Evolutionary conservation across 1,140 invertebrate genomes (phyloP), one percentile per base, ranked within the genome.

Genomic region (Drosophila mayri): DNA sequence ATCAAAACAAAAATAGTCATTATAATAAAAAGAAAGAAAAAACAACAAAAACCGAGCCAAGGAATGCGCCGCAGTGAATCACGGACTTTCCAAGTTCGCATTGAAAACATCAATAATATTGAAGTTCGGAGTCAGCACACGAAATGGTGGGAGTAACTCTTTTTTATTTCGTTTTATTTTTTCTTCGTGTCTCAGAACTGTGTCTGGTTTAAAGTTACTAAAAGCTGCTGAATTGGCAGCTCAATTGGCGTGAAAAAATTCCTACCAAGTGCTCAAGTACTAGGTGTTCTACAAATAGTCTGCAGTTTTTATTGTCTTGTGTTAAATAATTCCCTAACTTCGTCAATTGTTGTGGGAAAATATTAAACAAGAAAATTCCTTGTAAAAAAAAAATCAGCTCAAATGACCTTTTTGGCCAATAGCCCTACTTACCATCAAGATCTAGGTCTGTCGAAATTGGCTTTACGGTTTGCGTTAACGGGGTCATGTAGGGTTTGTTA

Each of bases 31-130:
- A 18, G 25, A 32, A 49, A 49, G 14, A 32, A 32, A 49, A 49
- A 18, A 32, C 22, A 20, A 30, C 28, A 30, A 30, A 7, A 30
- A 30, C 8, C 4, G 0, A 55, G 60, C 35, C 9, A 54, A 54
- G 68, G 52, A 72, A 72, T 72, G 66, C 50, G 20, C 35, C 20
- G 12, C 41, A 35, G 52, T 72, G 68, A 72, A 49, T 72, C 68
- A 72, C 18, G 10, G 47, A 30, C 47, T 67, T 70, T 67, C 47
- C 46, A 68, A 30, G 20, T 40, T 54, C 9, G 16, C n/a, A 7
- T 52, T 66, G 30, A 54, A 65, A 70, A 54, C 47, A 67, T 70
- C 38, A 35, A 54, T 50, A 68, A 18, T 50, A 35, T 44, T 28
- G 8, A 52, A 44, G 28, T 64, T 43, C 40, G 20, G 55, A 62